Evolutionary conservation across 2,888 invertebrate species (phyloP), one percentile per base, ranked within the genome.

Genomic region (Caenorhabditis imperialis): DNA sequence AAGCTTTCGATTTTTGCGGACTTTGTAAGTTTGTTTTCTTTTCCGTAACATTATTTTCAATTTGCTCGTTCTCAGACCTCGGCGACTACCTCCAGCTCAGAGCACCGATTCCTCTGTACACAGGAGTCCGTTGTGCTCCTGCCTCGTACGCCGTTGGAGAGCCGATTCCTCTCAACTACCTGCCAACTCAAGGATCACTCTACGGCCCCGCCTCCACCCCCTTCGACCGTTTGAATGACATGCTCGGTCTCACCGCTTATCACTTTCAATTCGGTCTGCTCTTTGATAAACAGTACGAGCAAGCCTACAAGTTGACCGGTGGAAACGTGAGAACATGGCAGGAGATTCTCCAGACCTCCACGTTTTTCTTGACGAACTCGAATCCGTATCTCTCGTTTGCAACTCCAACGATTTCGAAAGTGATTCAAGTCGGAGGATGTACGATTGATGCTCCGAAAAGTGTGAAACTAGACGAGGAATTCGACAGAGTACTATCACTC

Each of bases 1-100:
- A 74, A 47, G 54, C 74, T 4, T 74, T 74, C 27, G 74, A 74
- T 37, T 74, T 74, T 25, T 69, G 69, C 23, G 74, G 74, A 22
- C 27, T 74, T 10, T 74, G 74, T 67, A 33, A 74, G 61, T 54
- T 47, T 20, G 10, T 25, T 10, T 3, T 20, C 8, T 33, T 40
- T 14, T 20, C 8, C 1, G 5, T 30, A n/a, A n/a, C n/a, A n/a
- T n/a, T n/a, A n/a, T n/a, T n/a, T n/a, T n/a, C n/a, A n/a, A n/a
- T n/a, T n/a, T n/a, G n/a, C n/a, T 4, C 3, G 0, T 20, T 60
- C 60, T 16, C 48, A 73, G 73, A 35, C 48, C 51, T 74, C 14
- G 67, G 62, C 7, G 67, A 74, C 45, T 74, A 38, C 23, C 30
- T 74, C 12, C 33, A 62, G 5, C 27, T 60, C 4, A 50, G 40